Percentiles rank a stretch among this genome's conserved stretches.
These are phyloP conservation scores for Cynopterus sphinx DNA, from an alignment of 2,797 vertebrate genomes.

Conservation along the genomic window DNA sequence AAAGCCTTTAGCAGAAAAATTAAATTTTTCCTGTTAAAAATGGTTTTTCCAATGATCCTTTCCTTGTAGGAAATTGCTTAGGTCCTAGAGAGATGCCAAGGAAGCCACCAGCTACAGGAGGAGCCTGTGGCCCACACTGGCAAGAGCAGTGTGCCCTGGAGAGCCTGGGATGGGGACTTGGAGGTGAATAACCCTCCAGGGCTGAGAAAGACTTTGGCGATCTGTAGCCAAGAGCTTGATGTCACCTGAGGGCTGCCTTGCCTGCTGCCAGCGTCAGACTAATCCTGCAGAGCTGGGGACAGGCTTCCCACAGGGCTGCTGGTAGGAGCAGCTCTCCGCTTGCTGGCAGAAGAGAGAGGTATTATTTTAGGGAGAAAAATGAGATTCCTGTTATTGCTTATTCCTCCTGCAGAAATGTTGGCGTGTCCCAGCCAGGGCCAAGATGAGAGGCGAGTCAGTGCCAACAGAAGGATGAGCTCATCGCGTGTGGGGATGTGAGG, in stretches of 20 bases:
- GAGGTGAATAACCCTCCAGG: not conserved
- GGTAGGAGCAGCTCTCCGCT: slow-evolving; percentile 60
- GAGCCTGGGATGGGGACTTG: not conserved
- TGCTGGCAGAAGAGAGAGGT: slow-evolving; percentile 66
- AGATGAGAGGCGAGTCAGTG: slow-evolving; percentile 17
- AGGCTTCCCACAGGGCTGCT: slow-evolving; percentile 59
- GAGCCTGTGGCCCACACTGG: not conserved
- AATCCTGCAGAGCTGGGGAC: slow-evolving; percentile 43
- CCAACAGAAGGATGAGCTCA: slow-evolving; percentile 84
- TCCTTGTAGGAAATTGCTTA: slow-evolving; percentile 9
- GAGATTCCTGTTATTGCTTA: slow-evolving; percentile 76
- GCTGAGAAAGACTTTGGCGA: not conserved
- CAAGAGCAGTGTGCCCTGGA: not conserved
- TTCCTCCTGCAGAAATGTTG: slow-evolving; percentile 79
- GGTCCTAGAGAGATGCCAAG: not conserved
- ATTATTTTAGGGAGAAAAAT: slow-evolving; percentile 83
- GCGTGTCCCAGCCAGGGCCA: slow-evolving; percentile 73
- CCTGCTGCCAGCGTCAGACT: not conserved
- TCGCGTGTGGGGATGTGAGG: slow-evolving; percentile 46
- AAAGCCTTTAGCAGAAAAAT: slow-evolving; percentile 54
- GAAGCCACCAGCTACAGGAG: not conserved
- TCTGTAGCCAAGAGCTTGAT: not conserved
- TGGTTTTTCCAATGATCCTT: slow-evolving; percentile 54
- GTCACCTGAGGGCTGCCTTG: not conserved
- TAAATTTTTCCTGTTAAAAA: slow-evolving; percentile 75